Conservation (phyloP, 2,797 vertebrate genomes). For the Lerista edwardsae region DNA sequence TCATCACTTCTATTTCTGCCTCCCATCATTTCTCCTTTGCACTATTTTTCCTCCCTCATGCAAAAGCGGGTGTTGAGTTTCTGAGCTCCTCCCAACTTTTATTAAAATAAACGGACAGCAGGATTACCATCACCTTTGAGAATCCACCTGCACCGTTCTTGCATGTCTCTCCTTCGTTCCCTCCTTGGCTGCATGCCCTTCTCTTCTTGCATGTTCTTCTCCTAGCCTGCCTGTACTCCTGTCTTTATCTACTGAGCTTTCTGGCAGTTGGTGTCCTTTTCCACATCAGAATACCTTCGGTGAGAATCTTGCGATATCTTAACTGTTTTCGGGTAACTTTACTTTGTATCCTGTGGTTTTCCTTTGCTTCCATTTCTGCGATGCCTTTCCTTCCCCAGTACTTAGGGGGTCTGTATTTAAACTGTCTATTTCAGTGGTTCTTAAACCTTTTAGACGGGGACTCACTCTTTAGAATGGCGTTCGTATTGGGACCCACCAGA, state of each 20-base stretch:
- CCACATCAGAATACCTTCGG: not conserved
- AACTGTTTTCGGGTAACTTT: not conserved
- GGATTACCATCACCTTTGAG: not conserved
- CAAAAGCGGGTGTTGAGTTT: slow-evolving; percentile 30
- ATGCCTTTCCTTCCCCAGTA: not conserved
- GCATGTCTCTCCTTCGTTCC: not conserved
- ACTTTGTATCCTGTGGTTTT: not conserved
- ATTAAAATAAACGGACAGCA: not conserved
- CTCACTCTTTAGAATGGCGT: too few species aligned
- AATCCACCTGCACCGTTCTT: not conserved
- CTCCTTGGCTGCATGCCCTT: not conserved
- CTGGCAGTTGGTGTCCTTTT: not conserved
- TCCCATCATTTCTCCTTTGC: slow-evolving; percentile 30
- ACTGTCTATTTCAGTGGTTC: not conserved
- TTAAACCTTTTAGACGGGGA: too few species aligned
- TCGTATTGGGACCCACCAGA: too few species aligned
- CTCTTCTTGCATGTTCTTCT: not conserved
- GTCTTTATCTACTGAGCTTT: not conserved
- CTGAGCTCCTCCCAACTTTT: not conserved
- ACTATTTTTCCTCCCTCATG: slow-evolving; percentile 26
- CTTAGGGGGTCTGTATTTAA: not conserved
- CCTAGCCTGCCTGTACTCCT: not conserved
- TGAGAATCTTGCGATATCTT: not conserved
- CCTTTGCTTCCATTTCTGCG: not conserved
- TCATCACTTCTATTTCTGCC: slow-evolving; percentile 25